Percentiles rank a stretch among this genome's conserved stretches.
These are phyloP conservation scores for Acanthacorydalis orientalis DNA, from an alignment of 2,888 invertebrate species.

Conservation along the genomic window DNA sequence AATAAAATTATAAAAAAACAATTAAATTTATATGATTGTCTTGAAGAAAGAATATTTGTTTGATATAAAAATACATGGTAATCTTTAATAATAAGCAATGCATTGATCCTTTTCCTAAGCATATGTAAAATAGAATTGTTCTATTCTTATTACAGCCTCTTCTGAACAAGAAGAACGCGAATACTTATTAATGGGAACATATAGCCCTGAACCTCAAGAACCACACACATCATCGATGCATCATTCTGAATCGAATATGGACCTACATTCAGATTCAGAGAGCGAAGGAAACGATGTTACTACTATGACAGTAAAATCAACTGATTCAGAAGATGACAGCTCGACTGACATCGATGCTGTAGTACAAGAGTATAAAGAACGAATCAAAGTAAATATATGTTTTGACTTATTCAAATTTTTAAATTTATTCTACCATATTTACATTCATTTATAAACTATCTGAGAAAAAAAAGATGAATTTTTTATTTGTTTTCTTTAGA, in stretches of 20 bases:
- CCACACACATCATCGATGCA: slow-evolving; percentile 7
- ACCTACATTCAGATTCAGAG: slow-evolving; percentile 21
- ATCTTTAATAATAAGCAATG: no score
- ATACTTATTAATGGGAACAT: slow-evolving; percentile 39
- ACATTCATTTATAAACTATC: no score
- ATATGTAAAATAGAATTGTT: neutral
- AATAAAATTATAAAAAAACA: no score
- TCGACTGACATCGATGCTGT: slow-evolving; percentile 64
- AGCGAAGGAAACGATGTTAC: slow-evolving; percentile 19
- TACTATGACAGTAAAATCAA: slow-evolving; percentile 12
- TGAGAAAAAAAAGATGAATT: no score
- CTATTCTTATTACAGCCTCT: slow-evolving; percentile 11
- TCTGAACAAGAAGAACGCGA: slow-evolving; percentile 37
- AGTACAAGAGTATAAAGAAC: slow-evolving; percentile 59
- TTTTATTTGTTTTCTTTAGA: no score
- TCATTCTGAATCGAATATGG: slow-evolving; percentile 16
- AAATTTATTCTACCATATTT: neutral
- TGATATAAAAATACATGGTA: no score
- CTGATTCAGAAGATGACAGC: slow-evolving; percentile 39
- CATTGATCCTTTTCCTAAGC: no score
- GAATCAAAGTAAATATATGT: slow-evolving; percentile 38
- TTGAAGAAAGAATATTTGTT: no score
- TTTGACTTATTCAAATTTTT: neutral
- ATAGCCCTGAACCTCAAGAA: slow-evolving; percentile 21
- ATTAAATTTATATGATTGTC: no score